Evolutionary conservation across 2,797 vertebrate species (phyloP).

Genomic region (Hypotaenidia philippensis): DNA sequence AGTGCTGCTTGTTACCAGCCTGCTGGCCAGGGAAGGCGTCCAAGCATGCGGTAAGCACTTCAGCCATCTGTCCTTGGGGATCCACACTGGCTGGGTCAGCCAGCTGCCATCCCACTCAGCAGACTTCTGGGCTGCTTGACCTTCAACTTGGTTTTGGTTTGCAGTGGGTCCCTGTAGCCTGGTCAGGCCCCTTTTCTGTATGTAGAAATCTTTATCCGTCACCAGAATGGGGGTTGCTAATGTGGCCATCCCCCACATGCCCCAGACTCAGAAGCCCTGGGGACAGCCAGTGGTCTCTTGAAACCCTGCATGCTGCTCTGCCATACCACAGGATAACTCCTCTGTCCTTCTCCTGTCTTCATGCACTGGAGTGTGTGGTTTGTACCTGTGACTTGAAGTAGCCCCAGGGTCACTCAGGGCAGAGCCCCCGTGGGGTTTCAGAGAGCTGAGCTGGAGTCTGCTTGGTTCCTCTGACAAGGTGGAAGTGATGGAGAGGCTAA

Average conservation of each 20-base stretch:
- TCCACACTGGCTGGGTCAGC: accelerated
- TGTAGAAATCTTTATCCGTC: accelerated
- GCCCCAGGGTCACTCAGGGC: accelerated
- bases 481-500: background rate
- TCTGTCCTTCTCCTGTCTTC: background rate
- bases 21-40: accelerated
- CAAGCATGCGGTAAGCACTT: accelerated
- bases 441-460: background rate
- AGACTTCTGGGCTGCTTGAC: accelerated
- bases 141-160: background rate
- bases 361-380: background rate
- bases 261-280: accelerated
- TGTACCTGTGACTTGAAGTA: background rate
- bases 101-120: accelerated
- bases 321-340: accelerated
- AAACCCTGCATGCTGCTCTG: accelerated
- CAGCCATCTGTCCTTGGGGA: background rate
- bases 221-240: accelerated
- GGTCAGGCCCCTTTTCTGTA: accelerated
- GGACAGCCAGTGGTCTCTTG: background rate
- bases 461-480: background rate
- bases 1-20: background rate
- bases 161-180: accelerated
- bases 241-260: accelerated
- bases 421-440: accelerated